Evolutionary conservation across 1,140 invertebrate genomes (phyloP).

Genomic region (Tetranychus urticae): DNA sequence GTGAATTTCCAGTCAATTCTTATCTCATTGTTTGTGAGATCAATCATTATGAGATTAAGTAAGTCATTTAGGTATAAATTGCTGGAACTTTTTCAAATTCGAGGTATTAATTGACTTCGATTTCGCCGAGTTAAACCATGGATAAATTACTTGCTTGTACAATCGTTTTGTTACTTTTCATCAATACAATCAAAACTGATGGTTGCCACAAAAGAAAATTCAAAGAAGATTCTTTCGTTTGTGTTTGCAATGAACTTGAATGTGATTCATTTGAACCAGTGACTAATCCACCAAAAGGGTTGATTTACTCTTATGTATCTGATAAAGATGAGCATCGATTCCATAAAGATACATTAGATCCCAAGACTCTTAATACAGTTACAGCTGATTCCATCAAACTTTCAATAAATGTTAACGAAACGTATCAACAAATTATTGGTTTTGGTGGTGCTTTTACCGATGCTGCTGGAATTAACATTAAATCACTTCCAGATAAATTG

Average conservation of each 20-base stretch:
- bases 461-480: slow-evolving; percentile 48
- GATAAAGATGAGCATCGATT: neutral
- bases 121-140: too few relatives aligned
- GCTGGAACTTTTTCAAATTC: too few relatives aligned
- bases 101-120: too few relatives aligned
- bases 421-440: slow-evolving; percentile 26
- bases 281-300: neutral
- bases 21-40: too few relatives aligned
- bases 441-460: slow-evolving; percentile 77
- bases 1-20: too few relatives aligned
- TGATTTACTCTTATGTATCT: neutral
- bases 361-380: neutral
- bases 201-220: neutral
- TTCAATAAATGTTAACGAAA: neutral
- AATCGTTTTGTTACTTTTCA: too few relatives aligned
- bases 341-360: too few relatives aligned
- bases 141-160: too few relatives aligned
- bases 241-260: neutral
- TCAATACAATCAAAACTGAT: neutral
- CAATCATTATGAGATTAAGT: too few relatives aligned
- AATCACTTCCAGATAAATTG: slow-evolving; percentile 26
- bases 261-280: neutral
- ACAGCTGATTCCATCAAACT: neutral
- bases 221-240: neutral
- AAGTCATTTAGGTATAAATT: too few relatives aligned